Base-by-base conservation (phyloP, 2,888 invertebrate genomes). In the Flabesymbios commensalis region DNA sequence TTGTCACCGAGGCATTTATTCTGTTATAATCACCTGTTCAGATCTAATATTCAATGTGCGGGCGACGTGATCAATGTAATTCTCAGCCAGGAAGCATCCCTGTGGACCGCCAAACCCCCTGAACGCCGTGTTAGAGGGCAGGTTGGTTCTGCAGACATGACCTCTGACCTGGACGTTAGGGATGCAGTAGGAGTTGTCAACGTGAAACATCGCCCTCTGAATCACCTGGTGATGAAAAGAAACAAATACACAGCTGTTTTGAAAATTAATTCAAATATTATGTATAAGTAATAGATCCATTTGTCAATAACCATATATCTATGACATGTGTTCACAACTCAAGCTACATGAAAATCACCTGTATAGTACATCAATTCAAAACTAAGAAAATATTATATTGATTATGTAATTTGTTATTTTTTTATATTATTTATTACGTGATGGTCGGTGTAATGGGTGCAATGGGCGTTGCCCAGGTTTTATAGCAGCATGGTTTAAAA, bases 111-210 rank as follows among this genome's bases (percentile, higher is more conserved):
- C 94, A 75, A 94, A 94, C 26, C 63, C 67, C 10, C 67, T 42
- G 43, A 69, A 96, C 0, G 95, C 95, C 0, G 95, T 96, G 78
- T 93, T 94, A 0, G 94, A 93, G 0, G 93, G 89, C 53, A 93
- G 81, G 84, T 96, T 94, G 0, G 96, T 96, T 83, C 88, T 90
- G 77, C 95, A 95, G 10, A 80, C 54, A 33, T 63, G 63, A 2
- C 88, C 84, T 75, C 87, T 87, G 0, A 91, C 91, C 68, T 88
- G 86, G 0, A 89, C 86, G 69, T 90, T 88, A 0, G 90, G 90
- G 65, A 94, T 73, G 55, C 87, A 87, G 81, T 95, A 96, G 0
- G 90, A 86, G 53, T 68, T 71, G 47, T 71, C 72, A 10, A 61
- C 88, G 77, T 92, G 92, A 59, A 90, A 88, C 87, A 94, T 88